Base-by-base conservation (phyloP, 2,113 vertebrate species). In the Ictalurus furcatus region DNA sequence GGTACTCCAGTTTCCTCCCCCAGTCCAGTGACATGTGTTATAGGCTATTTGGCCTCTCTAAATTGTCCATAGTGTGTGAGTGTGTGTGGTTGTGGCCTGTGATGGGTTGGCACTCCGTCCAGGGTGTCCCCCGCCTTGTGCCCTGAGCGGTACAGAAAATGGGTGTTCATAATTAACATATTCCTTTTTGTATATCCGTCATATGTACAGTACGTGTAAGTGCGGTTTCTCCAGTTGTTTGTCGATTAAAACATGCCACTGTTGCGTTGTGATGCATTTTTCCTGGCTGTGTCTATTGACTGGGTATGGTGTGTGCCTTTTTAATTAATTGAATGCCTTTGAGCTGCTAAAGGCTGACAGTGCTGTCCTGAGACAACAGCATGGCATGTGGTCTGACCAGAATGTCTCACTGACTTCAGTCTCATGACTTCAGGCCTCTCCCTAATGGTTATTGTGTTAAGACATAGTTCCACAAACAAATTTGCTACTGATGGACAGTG, bases 351-450 rank as follows among this genome's bases (percentile, higher is more conserved):
- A 61, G 34, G 16, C 34, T n/a, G 54, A 81, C 17, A 61, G 61
- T 56, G 73, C 82, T 48, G 12, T 65, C 44, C 4, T 58, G 16
- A 79, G 67, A 84, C 85, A 82, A n/a, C 19, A 83, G 67, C 78
- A 5, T 92, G 86, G 65, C 80, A 96, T 94, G 94, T 78, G 82
- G 94, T 93, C 87, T 13, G 84, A 95, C 94, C 89, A 84, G 95
- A 93, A 58, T 67, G 58, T 61, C 23, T 56, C 12, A 12, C 30
- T 80, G 25, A 52, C 52, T n/a, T 44, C 21, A 58, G 85, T 52
- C 48, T 52, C 48, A 52, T 80, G 19, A 52, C 52, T n/a, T 44
- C 21, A 48, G 85, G 69, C 85, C 52, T n/a, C 80, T 83, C 85
- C 82, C 81, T 84, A 61, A 79, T 74, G 48, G 7, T 76, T 78